These are phyloP conservation scores for Prionace glauca DNA, from an alignment of 2,797 vertebrate genomes.

Conservation along the genomic window DNA sequence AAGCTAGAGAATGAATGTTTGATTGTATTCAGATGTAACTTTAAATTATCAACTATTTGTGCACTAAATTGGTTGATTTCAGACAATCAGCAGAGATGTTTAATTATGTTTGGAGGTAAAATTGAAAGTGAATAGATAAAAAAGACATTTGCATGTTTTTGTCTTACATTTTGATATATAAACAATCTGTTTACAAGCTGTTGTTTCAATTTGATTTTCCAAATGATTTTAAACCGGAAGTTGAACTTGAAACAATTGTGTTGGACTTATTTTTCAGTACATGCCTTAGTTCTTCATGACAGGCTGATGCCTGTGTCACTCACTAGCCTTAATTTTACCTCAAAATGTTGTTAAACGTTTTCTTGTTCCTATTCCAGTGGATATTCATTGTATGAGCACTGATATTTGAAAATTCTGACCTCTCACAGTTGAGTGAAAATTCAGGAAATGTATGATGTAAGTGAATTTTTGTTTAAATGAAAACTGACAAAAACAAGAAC, in stretches of 20 bases:
- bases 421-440: background rate
- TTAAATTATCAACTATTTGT: background rate
- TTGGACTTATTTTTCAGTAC: background rate
- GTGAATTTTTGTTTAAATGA: background rate
- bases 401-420: background rate
- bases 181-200: too few relatives aligned
- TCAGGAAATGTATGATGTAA: background rate
- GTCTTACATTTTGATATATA: too few relatives aligned
- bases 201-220: background rate
- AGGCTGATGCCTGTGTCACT: background rate
- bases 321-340: background rate
- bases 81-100: background rate
- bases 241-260: background rate
- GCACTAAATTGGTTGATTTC: background rate
- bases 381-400: background rate
- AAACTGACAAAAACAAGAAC: background rate
- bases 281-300: too few relatives aligned
- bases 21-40: background rate
- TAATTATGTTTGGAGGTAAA: background rate
- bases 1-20: background rate
- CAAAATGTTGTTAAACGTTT: background rate
- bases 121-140: background rate
- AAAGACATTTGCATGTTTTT: background rate
- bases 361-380: background rate
- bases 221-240: background rate